Evolutionary conservation across 2,888 invertebrate species (phyloP), one percentile per base, ranked within the genome.

Genomic region (Cordylochernes scorpioides): DNA sequence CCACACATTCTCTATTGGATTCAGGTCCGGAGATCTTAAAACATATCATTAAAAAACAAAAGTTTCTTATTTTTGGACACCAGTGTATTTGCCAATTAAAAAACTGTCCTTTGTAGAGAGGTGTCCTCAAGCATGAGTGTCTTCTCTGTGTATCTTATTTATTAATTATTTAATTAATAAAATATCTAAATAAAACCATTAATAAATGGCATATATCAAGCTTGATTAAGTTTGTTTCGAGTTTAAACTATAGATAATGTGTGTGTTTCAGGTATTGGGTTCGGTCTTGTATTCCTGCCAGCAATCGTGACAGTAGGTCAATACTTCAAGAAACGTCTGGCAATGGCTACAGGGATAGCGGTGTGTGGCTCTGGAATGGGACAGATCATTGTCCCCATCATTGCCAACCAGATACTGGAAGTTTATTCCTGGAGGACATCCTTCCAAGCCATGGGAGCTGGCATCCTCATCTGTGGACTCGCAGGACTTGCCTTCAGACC

Each of bases 341-440:
- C 88, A 1, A 53, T 94, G 30, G 94, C 94, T 1, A 91, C 88
- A 0, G 94, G 94, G 3, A 67, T 94, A 30, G 80, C 88, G 0
- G 73, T 94, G 5, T 88, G 88, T 48, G 94, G 94, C 14, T 86
- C 88, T 1, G 94, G 94, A 7, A 74, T 86, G 10, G 88, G 88
- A n/a, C 74, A 74, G 6, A 77, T 86, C 48, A 55, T 75, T 3
- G 68, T 88, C 48, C 71, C 80, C 0, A 82, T 82, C 0, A 52
- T 86, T 4, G 68, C 65, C 29, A 57, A 56, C 13, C 42, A 47
- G 4, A 56, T 88, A 10, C 61, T 75, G 10, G 50, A 60, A 1
- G 41, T 47, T 0, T 60, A 60, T 26, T 71, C 68, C 7, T 91
- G 88, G 88, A 62, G 68, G 34, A 54, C 56, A 17, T 68, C 80